These are phyloP conservation scores for Scyliorhinus canicula DNA, from an alignment of 2,797 vertebrate genomes.

Conservation along the genomic window DNA sequence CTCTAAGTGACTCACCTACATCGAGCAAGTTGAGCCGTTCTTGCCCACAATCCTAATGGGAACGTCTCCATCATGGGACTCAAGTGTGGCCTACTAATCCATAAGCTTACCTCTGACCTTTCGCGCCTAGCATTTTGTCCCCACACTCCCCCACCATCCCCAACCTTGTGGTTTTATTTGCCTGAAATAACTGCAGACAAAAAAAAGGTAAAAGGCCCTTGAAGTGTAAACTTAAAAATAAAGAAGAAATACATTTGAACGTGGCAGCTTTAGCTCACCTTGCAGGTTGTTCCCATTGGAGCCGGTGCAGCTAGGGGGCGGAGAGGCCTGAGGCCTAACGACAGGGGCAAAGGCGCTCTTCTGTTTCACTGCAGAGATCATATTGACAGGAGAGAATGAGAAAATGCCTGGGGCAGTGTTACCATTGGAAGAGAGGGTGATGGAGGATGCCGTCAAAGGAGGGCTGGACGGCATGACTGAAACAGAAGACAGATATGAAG, in stretches of 20 bases:
- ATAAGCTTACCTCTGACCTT: not conserved
- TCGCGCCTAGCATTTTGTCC: not conserved
- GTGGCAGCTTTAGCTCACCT: constrained; percentile 58
- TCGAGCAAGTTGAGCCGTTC: not conserved
- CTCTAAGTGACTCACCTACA: not conserved
- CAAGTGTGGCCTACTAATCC: not conserved
- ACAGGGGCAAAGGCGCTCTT: constrained; percentile 77
- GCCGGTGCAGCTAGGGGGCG: constrained; percentile 84
- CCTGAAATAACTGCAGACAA: not conserved
- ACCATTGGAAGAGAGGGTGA: constrained; percentile 53
- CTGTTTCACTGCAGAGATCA: constrained; percentile 86
- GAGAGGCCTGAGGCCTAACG: constrained; percentile 82
- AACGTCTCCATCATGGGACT: not conserved
- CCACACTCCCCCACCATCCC: too few relatives aligned
- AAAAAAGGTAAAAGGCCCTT: not conserved
- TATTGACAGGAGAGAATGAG: constrained; percentile 90
- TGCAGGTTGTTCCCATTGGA: constrained; percentile 81
- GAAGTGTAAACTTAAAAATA: not conserved
- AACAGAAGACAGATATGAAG: constrained; percentile 42
- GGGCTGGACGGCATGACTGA: constrained; percentile 67
- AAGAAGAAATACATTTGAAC: not conserved
- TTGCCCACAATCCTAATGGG: not conserved
- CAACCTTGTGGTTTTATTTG: not conserved
- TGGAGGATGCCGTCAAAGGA: constrained; percentile 59
- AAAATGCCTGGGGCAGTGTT: constrained; percentile 65